Conservation (phyloP, 2,113 vertebrate species). For the Gavialis gangeticus region DNA sequence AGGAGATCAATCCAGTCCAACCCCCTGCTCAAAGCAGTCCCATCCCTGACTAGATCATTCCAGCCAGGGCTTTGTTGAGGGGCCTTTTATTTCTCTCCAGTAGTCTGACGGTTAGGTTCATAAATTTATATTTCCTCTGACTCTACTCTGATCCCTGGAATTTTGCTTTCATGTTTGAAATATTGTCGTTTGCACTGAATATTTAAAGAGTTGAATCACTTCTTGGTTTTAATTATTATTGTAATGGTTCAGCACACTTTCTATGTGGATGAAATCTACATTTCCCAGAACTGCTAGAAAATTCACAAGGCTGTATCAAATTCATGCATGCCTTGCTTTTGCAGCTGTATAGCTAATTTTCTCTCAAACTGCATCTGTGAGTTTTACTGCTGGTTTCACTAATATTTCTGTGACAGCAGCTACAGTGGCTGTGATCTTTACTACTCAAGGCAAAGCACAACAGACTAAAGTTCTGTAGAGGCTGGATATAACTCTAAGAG, state of each 20-base stretch:
- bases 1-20: too few species aligned
- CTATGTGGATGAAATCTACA: background rate
- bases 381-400: background rate
- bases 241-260: background rate
- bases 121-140: too few species aligned
- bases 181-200: background rate
- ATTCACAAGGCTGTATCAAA: background rate
- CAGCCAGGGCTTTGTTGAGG: too few species aligned
- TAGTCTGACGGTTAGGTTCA: background rate
- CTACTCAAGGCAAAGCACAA: background rate
- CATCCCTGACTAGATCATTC: too few species aligned
- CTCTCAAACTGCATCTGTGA: background rate
- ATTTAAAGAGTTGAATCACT: background rate
- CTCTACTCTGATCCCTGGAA: background rate
- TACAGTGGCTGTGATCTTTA: background rate
- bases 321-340: background rate
- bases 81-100: background rate
- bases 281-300: background rate
- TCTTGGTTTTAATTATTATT: background rate
- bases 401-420: background rate
- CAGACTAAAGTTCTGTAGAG: background rate
- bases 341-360: background rate
- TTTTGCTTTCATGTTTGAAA: background rate
- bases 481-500: background rate
- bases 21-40: too few species aligned